Conservation (phyloP, 2,888 invertebrate genomes). For the Sacculina carcini region DNA sequence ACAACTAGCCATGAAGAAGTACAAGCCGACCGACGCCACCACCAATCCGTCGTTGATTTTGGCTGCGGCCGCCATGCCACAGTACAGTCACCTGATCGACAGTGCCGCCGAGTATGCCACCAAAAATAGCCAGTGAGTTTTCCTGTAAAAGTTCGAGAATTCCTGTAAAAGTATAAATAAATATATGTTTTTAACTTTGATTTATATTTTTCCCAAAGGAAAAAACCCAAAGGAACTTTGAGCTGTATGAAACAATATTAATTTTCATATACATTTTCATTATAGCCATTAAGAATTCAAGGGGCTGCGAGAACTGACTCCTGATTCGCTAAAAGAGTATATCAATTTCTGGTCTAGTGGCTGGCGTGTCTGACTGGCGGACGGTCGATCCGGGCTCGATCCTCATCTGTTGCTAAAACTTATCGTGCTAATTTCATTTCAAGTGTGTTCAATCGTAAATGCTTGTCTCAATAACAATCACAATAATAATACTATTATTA, state of each 20-base stretch:
- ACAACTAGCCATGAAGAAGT: constrained; percentile 65
- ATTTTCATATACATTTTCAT: neutral
- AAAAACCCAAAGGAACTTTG: neutral
- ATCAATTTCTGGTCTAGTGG: too few species aligned
- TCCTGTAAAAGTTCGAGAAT: too few species aligned
- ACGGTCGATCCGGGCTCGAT: too few species aligned
- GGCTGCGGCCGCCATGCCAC: constrained; percentile 76
- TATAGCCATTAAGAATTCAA: neutral
- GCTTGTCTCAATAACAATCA: too few species aligned
- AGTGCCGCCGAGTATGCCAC: constrained; percentile 71
- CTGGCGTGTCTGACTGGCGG: too few species aligned
- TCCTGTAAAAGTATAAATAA: too few species aligned
- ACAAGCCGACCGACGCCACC: constrained; percentile 95
- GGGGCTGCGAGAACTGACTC: too few species aligned
- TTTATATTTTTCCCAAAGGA: neutral
- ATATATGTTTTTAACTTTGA: neutral
- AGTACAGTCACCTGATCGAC: constrained; percentile 64
- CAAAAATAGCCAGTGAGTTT: constrained; percentile 26
- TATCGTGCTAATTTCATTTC: too few species aligned
- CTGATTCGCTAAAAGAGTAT: too few species aligned
- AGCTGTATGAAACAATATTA: neutral
- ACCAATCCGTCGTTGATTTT: constrained; percentile 94
- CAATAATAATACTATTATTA: too few species aligned
- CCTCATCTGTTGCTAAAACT: too few species aligned
- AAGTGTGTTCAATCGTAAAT: too few species aligned